Evolutionary conservation across 2,797 vertebrate genomes (phyloP).

Genomic region (Rhynchonycteris naso): DNA sequence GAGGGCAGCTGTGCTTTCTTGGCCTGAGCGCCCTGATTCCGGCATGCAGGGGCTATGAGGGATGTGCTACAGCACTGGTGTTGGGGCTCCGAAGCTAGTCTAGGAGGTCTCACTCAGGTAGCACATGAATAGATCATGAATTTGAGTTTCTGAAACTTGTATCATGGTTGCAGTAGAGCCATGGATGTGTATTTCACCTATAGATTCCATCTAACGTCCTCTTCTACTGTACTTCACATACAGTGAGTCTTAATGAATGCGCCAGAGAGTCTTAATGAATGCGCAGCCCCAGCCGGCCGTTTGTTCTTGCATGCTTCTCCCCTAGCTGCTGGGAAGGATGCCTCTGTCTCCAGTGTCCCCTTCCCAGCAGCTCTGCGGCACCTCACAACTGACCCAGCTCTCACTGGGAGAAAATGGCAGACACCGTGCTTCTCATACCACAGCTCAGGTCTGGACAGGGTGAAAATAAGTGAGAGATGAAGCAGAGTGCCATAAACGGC

Average conservation of each 20-base stretch:
- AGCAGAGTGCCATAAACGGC: neutral
- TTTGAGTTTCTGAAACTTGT: conserved; percentile 5
- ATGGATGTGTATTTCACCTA: neutral
- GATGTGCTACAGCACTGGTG: neutral
- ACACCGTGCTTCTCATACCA: neutral
- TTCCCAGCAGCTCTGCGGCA: neutral
- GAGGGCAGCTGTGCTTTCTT: neutral
- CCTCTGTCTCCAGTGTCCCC: neutral
- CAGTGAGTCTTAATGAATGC: neutral
- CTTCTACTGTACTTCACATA: neutral
- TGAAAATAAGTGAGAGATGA: neutral
- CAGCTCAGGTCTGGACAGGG: neutral
- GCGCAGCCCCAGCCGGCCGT: neutral
- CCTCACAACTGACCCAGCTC: neutral
- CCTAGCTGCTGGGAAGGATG: neutral
- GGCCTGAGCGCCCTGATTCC: neutral
- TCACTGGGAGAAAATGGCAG: neutral
- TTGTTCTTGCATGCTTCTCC: neutral
- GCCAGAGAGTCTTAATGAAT: neutral
- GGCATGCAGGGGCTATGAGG: neutral
- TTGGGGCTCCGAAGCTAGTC: neutral
- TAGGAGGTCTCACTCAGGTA: fast-evolving
- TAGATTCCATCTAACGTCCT: neutral
- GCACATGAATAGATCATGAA: conserved; percentile 8
- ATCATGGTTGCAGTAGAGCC: neutral